Evolutionary conservation across 2,113 vertebrate genomes (phyloP).

Genomic region (Neofelis nebulosa): DNA sequence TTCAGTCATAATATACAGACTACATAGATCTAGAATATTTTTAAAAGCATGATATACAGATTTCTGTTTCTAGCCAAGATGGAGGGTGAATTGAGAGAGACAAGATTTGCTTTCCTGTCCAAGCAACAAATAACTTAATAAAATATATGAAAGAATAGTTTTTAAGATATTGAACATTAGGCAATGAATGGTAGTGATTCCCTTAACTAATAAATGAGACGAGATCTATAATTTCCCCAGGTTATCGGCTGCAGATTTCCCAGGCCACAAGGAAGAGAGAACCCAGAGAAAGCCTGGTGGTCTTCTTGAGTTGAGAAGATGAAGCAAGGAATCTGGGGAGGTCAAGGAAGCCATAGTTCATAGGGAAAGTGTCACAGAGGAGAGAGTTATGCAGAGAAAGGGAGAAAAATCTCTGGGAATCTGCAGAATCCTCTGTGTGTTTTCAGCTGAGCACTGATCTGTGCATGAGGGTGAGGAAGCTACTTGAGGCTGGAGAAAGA

Average conservation of each 20-base stretch:
- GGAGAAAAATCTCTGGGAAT: background rate
- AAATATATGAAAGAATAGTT: background rate
- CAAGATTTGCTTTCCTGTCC: background rate
- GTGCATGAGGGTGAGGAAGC: background rate
- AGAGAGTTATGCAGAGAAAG: background rate
- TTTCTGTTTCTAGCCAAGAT: slow-evolving; percentile 13
- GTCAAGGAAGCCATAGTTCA: background rate
- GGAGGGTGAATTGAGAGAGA: background rate
- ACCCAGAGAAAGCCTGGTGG: background rate
- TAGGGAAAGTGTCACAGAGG: background rate
- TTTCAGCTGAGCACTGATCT: background rate
- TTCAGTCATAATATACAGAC: background rate
- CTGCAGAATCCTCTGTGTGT: background rate
- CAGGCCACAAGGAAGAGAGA: background rate
- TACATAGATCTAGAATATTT: background rate
- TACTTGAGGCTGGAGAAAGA: background rate
- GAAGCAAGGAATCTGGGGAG: background rate
- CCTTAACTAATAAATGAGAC: background rate
- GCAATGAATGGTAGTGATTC: background rate
- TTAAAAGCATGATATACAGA: background rate
- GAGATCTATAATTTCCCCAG: background rate
- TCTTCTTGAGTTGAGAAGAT: background rate
- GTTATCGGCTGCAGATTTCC: background rate
- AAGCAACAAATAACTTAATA: background rate
- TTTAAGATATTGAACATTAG: background rate